Evolutionary conservation across 2,888 invertebrate species (phyloP).

Genomic region (Torymus texanus): DNA sequence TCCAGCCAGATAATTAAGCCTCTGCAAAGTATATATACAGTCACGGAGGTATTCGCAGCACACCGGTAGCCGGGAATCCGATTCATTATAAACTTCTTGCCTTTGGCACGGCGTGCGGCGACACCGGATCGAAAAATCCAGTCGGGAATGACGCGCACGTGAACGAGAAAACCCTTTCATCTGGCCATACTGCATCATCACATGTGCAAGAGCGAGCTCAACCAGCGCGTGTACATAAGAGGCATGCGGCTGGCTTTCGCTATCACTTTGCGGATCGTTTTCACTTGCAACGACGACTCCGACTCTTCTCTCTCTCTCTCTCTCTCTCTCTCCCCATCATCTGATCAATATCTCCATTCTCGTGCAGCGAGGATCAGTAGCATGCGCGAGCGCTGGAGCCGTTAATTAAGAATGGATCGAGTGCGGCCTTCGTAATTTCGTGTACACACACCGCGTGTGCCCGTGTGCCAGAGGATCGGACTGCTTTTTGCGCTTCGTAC

Average conservation of each 20-base stretch:
- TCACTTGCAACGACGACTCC: conserved; percentile 12
- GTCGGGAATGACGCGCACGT: background rate
- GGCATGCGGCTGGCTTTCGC: conserved; percentile 38
- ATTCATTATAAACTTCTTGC: too few species aligned
- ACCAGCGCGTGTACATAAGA: conserved; percentile 6
- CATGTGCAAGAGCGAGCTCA: conserved; percentile 17
- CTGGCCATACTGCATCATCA: too few species aligned
- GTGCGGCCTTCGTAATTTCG: background rate
- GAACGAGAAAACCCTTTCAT: too few species aligned
- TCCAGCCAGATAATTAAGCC: too few species aligned
- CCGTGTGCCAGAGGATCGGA: background rate
- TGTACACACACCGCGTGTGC: background rate
- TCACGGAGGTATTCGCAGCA: too few species aligned
- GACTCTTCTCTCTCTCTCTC: background rate
- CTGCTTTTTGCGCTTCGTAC: background rate
- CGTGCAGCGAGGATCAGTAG: background rate
- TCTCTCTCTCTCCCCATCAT: background rate
- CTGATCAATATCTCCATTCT: conserved; percentile 37
- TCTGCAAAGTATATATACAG: too few species aligned
- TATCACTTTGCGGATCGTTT: conserved; percentile 42
- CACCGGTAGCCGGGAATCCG: too few species aligned
- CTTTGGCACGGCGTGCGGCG: too few species aligned
- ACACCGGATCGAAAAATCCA: background rate
- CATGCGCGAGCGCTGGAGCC: too few species aligned
- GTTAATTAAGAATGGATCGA: conserved; percentile 26